phyloP scores from a whole-genome alignment of 2,113 vertebrate species.

The Sceloporus undulatus region DNA sequence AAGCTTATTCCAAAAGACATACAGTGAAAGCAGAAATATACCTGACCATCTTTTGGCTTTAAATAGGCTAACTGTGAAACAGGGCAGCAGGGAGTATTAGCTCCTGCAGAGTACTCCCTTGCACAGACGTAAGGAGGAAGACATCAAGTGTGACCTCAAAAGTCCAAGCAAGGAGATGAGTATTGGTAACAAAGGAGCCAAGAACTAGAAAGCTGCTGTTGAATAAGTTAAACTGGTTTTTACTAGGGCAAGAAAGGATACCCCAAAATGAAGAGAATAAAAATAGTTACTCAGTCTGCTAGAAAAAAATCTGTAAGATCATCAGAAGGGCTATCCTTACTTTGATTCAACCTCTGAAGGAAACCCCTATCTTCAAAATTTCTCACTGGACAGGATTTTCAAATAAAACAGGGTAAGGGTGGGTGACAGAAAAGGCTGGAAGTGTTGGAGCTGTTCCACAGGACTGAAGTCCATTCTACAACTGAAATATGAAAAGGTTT shows the following conservation, averaged over 20 bases:
- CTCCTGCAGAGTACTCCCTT: too few species aligned
- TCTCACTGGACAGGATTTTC: background rate
- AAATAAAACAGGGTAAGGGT: too few species aligned
- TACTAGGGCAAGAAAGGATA: background rate
- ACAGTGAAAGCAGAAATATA: background rate
- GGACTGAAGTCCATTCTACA: too few species aligned
- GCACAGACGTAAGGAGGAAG: background rate
- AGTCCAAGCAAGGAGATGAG: background rate
- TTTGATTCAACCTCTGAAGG: background rate
- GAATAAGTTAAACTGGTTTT: background rate
- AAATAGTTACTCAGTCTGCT: background rate
- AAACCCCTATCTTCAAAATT: background rate
- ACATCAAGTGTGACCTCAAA: background rate
- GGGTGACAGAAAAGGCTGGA: background rate
- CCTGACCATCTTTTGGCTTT: background rate
- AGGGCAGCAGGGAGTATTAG: background rate
- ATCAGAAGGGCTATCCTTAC: background rate
- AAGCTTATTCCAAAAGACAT: background rate
- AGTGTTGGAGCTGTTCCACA: too few species aligned
- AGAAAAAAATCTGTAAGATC: background rate
- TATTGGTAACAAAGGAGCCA: background rate
- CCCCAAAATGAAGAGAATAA: background rate
- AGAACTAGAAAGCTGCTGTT: background rate
- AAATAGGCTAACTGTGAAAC: background rate
- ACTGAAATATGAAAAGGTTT: too few species aligned